These are phyloP conservation scores for Geococcyx californianus DNA, from an alignment of 2,113 vertebrate species.

Conservation along the genomic window DNA sequence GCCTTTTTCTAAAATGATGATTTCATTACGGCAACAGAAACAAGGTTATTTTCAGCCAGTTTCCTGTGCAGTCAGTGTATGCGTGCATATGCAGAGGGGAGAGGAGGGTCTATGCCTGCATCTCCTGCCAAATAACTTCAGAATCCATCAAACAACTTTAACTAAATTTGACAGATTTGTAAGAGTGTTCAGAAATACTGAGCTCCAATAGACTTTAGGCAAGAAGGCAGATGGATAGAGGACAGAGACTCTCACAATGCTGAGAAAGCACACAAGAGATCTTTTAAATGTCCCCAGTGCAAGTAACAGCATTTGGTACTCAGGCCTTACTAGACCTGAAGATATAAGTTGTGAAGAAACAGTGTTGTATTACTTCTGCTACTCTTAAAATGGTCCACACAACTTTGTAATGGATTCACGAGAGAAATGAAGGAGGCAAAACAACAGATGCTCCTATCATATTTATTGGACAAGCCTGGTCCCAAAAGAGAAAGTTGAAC, in stretches of 20 bases:
- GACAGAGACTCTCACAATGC: background rate
- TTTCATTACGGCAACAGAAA: background rate
- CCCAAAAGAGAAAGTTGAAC: background rate
- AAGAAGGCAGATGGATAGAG: background rate
- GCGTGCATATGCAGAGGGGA: background rate
- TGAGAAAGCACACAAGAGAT: background rate
- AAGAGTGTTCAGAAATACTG: background rate
- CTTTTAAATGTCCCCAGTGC: background rate
- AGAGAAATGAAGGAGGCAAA: background rate
- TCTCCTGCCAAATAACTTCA: background rate
- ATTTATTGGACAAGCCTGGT: background rate
- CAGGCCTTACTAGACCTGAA: background rate
- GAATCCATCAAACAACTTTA: background rate
- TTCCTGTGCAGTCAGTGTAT: background rate
- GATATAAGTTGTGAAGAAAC: background rate
- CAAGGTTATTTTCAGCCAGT: background rate
- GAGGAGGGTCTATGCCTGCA: background rate
- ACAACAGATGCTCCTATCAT: background rate
- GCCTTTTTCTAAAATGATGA: background rate
- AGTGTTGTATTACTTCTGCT: background rate
- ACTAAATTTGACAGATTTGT: background rate
- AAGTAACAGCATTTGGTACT: background rate
- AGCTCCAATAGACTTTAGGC: background rate
- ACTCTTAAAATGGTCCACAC: background rate
- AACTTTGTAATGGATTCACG: background rate